Evolutionary conservation across 2,797 vertebrate species (phyloP).

Genomic region (Diglossa cyanea): DNA sequence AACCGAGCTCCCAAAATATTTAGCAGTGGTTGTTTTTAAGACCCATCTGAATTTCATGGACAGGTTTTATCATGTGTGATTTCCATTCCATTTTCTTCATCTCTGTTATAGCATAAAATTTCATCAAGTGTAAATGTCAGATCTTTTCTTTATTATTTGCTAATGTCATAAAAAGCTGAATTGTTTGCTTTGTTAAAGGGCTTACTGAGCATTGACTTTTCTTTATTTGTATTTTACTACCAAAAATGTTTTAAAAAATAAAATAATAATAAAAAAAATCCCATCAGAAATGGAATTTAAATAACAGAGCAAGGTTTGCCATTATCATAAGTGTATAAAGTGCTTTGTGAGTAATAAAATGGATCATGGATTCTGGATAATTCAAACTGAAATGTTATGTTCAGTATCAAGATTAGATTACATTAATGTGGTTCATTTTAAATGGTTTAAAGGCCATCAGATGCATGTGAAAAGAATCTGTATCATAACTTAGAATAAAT

Average conservation of each 20-base stretch:
- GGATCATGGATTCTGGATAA: constrained; percentile 85
- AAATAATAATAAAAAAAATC: constrained; percentile 77
- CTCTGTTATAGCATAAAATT: constrained; percentile 81
- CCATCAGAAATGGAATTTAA: constrained; percentile 82
- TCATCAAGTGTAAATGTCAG: constrained; percentile 86
- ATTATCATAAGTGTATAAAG: constrained; percentile 84
- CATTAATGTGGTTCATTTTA: constrained; percentile 84
- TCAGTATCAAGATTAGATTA: constrained; percentile 85
- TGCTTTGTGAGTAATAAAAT: constrained; percentile 85
- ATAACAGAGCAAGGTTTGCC: constrained; percentile 81
- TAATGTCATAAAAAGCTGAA: constrained; percentile 82
- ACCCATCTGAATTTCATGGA: constrained; percentile 54
- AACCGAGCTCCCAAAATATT: constrained; percentile 45
- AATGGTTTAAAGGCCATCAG: constrained; percentile 84
- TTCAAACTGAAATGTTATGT: constrained; percentile 86
- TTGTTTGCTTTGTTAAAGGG: constrained; percentile 84
- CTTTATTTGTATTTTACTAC: constrained; percentile 82
- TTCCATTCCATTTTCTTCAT: constrained; percentile 79
- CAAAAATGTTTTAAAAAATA: constrained; percentile 74
- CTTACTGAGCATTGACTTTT: constrained; percentile 78
- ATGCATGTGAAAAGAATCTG: constrained; percentile 81
- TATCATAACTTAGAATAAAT: constrained; percentile 85
- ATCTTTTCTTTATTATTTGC: constrained; percentile 83
- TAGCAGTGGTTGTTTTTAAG: constrained; percentile 45
- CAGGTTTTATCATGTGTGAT: constrained; percentile 74